Conservation (phyloP, 2,888 invertebrate species). For the Pollenia labialis region DNA sequence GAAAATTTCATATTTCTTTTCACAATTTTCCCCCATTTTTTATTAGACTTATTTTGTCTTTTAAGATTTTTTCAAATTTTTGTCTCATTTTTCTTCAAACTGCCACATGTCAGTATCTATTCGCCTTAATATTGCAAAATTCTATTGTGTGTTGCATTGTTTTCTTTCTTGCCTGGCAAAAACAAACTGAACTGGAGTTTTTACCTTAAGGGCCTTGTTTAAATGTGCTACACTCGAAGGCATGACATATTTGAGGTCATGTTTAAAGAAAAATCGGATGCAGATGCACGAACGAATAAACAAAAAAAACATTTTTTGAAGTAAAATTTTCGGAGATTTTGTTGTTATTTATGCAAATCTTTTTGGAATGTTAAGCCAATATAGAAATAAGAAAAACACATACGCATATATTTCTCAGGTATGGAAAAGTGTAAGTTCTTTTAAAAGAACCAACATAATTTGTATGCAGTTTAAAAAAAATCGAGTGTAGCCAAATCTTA, state of each 20-base stretch:
- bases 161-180: not conserved
- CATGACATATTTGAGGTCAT: constrained; percentile 29
- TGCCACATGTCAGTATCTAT: not conserved
- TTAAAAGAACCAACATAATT: too few relatives aligned
- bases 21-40: too few relatives aligned
- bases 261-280: not conserved
- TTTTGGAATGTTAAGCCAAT: not conserved
- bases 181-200: constrained; percentile 1
- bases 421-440: too few relatives aligned
- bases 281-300: constrained; percentile 10
- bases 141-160: not conserved
- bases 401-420: too few relatives aligned
- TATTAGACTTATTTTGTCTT: too few relatives aligned
- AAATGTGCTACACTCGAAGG: constrained; percentile 19
- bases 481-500: too few relatives aligned
- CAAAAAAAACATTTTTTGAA: not conserved
- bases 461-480: too few relatives aligned
- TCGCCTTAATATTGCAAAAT: not conserved
- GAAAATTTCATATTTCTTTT: too few relatives aligned
- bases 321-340: not conserved
- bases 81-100: not conserved
- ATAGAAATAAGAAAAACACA: not conserved
- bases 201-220: not conserved
- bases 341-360: not conserved
- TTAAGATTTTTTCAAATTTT: too few relatives aligned